Percentiles rank a stretch among this genome's conserved stretches.
These are phyloP conservation scores for Apocheima hispidaria DNA, from an alignment of 2,888 invertebrate genomes.

Conservation along the genomic window DNA sequence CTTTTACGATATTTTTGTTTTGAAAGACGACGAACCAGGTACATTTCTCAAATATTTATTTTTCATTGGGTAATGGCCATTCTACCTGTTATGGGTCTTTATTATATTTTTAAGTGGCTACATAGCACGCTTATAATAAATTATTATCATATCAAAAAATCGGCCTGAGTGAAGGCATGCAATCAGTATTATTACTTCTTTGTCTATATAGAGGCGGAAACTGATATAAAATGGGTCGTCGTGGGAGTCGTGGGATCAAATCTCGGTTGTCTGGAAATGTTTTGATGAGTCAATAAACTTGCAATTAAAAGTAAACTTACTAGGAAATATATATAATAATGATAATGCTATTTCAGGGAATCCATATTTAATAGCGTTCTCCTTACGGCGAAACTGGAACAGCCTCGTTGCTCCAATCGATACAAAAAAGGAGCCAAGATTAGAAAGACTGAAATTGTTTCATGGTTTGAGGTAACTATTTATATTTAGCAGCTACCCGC, in stretches of 20 bases:
- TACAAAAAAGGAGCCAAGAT: conserved; percentile 60
- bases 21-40: conserved; percentile 56
- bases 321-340: not conserved
- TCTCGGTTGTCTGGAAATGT: no score
- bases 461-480: conserved; percentile 69
- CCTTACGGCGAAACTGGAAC: conserved; percentile 70
- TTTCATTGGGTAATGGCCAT: not conserved
- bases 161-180: no score
- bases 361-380: conserved; percentile 70
- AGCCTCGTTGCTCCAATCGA: conserved; percentile 62
- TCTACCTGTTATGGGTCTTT: not conserved
- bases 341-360: conserved; percentile 63
- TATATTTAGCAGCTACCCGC: not conserved
- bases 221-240: no score
- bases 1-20: conserved; percentile 58
- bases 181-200: no score
- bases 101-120: no score
- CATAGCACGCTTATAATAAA: no score
- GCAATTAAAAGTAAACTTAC: not conserved
- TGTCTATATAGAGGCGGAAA: no score
- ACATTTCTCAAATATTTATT: conserved; percentile 16
- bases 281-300: no score
- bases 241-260: no score
- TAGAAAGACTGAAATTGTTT: conserved; percentile 70
- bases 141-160: no score